Conservation (phyloP, 2,797 vertebrate genomes). For the Caiman crocodilus region DNA sequence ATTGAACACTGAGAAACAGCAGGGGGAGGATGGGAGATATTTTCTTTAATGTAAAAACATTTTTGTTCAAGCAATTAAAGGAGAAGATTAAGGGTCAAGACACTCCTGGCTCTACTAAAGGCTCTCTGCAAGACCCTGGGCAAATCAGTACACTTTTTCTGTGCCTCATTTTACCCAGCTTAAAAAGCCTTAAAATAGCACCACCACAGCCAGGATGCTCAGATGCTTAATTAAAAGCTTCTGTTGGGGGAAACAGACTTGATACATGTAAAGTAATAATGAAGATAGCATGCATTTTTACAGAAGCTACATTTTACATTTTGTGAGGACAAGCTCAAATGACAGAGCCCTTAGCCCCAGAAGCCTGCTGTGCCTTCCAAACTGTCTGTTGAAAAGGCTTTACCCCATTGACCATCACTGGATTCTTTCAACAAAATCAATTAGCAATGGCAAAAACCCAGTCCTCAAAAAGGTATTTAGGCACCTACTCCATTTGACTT, state of each 20-base stretch:
- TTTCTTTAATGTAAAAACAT: background rate
- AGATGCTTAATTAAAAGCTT: background rate
- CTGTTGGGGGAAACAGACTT: background rate
- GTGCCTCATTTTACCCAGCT: background rate
- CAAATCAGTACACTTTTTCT: background rate
- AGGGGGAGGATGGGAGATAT: too few relatives aligned
- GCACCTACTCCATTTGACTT: background rate
- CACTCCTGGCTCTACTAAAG: background rate
- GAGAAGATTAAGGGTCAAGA: background rate
- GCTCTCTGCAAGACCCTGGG: rapidly evolving
- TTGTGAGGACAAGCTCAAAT: too few relatives aligned
- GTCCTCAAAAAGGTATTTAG: background rate
- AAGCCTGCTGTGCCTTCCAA: background rate
- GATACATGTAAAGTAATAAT: too few relatives aligned
- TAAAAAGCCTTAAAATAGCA: background rate
- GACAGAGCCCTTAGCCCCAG: background rate
- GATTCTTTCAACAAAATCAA: background rate
- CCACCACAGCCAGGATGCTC: background rate
- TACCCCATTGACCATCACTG: background rate
- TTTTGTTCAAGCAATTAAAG: background rate
- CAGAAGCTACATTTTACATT: background rate
- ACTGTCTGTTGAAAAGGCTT: background rate
- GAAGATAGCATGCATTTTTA: background rate
- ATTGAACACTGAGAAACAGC: background rate
- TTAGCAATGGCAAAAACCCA: background rate